These are phyloP conservation scores for Agriopis marginaria DNA, from an alignment of 2,888 invertebrate species.

Conservation along the genomic window DNA sequence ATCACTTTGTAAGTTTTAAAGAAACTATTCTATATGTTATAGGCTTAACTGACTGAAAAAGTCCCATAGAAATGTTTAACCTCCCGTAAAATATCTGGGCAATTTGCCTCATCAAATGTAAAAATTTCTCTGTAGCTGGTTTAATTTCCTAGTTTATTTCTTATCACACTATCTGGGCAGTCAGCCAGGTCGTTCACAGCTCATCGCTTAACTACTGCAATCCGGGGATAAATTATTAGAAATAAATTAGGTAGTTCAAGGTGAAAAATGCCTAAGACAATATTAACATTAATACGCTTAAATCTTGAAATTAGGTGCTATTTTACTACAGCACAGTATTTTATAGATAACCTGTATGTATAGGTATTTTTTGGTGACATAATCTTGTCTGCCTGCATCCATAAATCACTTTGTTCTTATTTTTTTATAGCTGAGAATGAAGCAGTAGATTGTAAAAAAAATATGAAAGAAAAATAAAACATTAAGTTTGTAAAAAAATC, in stretches of 20 bases:
- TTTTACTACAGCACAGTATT: too few species aligned
- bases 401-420: too few species aligned
- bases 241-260: background rate
- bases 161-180: slow-evolving; percentile 21
- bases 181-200: slow-evolving; percentile 22
- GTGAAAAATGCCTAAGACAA: background rate
- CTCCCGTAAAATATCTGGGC: background rate
- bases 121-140: background rate
- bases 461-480: too few species aligned
- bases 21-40: background rate
- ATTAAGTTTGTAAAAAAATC: too few species aligned
- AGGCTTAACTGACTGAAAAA: background rate
- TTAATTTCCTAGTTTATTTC: slow-evolving; percentile 4
- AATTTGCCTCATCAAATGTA: background rate
- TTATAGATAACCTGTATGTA: too few species aligned
- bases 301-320: background rate
- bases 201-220: slow-evolving; percentile 7
- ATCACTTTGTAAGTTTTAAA: background rate
- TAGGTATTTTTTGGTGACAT: too few species aligned
- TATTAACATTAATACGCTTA: background rate
- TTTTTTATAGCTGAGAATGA: too few species aligned
- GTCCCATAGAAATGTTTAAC: background rate
- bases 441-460: too few species aligned
- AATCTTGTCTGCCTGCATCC: too few species aligned
- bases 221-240: background rate